Percentiles rank a stretch among this genome's conserved stretches.
phyloP scores from a whole-genome alignment of 2,113 vertebrate genomes.

The Phoxinus phoxinus region DNA sequence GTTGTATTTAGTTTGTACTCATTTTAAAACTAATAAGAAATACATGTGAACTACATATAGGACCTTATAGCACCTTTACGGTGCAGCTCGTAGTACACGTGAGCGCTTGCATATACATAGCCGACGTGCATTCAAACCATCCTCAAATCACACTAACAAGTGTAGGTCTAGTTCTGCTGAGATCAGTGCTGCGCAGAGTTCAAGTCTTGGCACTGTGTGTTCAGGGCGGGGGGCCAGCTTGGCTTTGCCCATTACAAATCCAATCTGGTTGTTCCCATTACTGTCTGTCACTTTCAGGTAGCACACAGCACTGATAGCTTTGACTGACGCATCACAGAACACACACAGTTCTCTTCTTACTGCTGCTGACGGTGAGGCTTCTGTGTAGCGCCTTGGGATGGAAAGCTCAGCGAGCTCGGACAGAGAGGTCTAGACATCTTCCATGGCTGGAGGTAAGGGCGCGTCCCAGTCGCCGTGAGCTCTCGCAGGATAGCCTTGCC shows the following conservation, averaged over 20 bases:
- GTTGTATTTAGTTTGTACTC: no score
- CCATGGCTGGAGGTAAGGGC: not conserved
- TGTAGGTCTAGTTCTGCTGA: not conserved
- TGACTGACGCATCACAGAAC: conserved; percentile 49
- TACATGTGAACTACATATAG: no score
- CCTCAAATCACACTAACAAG: no score
- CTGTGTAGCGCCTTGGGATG: not conserved
- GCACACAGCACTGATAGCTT: conserved; percentile 47
- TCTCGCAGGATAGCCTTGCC: conserved; percentile 49
- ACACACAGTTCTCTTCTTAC: conserved; percentile 35
- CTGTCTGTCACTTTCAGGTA: conserved; percentile 44
- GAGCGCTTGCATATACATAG: no score
- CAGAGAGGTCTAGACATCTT: conserved; percentile 42
- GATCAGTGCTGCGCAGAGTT: conserved; percentile 19
- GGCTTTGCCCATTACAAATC: conserved; percentile 35
- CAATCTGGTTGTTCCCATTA: not conserved
- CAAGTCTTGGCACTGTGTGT: not conserved
- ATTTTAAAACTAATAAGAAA: no score
- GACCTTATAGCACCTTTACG: no score
- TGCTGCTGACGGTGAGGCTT: conserved; percentile 15
- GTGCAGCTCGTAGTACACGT: no score
- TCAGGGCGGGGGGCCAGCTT: no score
- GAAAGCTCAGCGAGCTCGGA: not conserved
- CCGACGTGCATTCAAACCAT: no score
- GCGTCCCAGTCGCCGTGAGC: conserved; percentile 32